phyloP scores from a whole-genome alignment of 2,797 vertebrate species.

The Carduelis carduelis region DNA sequence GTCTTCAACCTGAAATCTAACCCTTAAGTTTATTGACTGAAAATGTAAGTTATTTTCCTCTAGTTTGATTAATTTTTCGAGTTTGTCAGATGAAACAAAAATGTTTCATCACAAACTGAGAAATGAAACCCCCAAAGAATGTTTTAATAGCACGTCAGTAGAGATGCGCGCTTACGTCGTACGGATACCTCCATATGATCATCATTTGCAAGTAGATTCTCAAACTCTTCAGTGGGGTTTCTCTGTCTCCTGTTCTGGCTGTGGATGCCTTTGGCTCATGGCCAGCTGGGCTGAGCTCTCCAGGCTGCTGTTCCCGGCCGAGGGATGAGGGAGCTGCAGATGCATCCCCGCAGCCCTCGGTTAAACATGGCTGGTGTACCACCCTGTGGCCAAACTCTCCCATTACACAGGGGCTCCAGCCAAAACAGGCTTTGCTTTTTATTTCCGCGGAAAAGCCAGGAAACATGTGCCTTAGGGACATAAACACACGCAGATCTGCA shows the following conservation, averaged over 20 bases:
- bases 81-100: not conserved
- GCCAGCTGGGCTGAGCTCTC: constrained; percentile 77
- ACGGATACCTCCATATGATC: not conserved
- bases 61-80: not conserved
- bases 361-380: constrained; percentile 87
- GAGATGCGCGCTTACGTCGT: accelerated
- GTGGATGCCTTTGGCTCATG: constrained; percentile 50
- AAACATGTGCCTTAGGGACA: not conserved
- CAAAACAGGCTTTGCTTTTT: not conserved
- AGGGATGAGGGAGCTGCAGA: constrained; percentile 73
- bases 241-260: not conserved
- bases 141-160: not conserved
- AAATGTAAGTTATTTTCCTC: not conserved
- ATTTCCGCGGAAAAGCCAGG: not conserved
- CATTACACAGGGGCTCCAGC: constrained; percentile 79
- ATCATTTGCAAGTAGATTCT: not conserved
- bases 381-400: constrained; percentile 88
- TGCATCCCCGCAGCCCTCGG: constrained; percentile 77
- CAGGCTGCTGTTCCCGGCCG: constrained; percentile 78
- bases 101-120: not conserved
- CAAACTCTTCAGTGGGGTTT: not conserved
- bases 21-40: not conserved
- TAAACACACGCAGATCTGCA: constrained; percentile 1
- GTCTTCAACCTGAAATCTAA: not conserved
- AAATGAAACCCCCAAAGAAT: not conserved